A percentile compares a stretch with the other conserved stretches of the same genome.
These are phyloP conservation scores for Apocheima hispidaria DNA, from an alignment of 2,888 invertebrate species.

Conservation along the genomic window DNA sequence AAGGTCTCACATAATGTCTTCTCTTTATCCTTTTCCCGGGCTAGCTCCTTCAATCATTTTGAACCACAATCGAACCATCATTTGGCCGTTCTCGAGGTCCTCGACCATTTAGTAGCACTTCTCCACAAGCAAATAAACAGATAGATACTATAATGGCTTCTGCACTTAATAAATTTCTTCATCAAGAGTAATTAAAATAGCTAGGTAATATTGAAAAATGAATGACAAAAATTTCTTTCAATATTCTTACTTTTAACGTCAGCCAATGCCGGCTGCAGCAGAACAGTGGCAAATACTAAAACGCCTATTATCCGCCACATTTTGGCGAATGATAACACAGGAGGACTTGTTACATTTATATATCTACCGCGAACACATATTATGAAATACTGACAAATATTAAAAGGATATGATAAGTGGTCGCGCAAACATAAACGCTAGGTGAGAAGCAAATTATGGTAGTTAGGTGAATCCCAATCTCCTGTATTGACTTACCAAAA, in stretches of 20 bases:
- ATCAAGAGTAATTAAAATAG: not conserved
- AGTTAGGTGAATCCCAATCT: not conserved
- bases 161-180: too few species aligned
- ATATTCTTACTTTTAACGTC: constrained; percentile 6
- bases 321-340: constrained; percentile 42
- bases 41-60: too few species aligned
- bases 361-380: not conserved
- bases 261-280: not conserved
- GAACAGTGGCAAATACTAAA: not conserved
- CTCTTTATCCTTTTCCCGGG: too few species aligned
- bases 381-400: constrained; percentile 7
- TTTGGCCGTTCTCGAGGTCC: too few species aligned
- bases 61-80: too few species aligned
- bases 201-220: not conserved
- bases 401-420: not conserved
- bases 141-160: too few species aligned
- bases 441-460: constrained; percentile 7
- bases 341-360: constrained; percentile 38
- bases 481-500: constrained; percentile 1
- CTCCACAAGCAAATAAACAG: too few species aligned
- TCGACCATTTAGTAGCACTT: too few species aligned
- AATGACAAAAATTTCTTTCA: not conserved
- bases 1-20: too few species aligned
- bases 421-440: constrained; percentile 1
- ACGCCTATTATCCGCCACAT: constrained; percentile 45